phyloP scores from a whole-genome alignment of 1,140 invertebrate species.

The Cataglyphis hispanica region DNA sequence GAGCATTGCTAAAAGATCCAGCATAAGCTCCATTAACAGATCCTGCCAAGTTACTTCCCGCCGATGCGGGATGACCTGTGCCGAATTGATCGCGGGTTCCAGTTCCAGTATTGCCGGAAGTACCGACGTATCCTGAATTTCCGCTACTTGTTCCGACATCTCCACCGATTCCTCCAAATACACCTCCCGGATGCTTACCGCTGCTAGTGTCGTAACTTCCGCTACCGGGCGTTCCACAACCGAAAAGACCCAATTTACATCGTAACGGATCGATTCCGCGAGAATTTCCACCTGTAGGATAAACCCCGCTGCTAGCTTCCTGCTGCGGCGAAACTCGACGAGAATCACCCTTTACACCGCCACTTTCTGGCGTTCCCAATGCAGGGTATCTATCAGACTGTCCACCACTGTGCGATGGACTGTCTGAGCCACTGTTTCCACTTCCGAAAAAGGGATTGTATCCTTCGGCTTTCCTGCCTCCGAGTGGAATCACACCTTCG shows the following conservation, averaged over 20 bases:
- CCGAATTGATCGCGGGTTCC: no score
- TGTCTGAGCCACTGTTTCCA: neutral
- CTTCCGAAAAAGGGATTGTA: constrained; percentile 22
- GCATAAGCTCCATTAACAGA: constrained; percentile 10
- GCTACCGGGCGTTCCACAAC: neutral
- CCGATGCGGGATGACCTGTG: neutral
- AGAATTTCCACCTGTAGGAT: neutral
- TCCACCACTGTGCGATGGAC: neutral
- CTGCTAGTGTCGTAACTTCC: neutral
- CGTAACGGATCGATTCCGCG: neutral
- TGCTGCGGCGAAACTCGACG: neutral
- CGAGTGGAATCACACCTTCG: neutral
- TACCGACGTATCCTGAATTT: neutral
- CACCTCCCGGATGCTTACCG: neutral
- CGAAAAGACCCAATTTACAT: constrained; percentile 18
- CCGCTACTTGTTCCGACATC: constrained; percentile 6
- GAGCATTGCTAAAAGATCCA: constrained; percentile 40
- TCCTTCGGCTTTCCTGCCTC: constrained; percentile 11
- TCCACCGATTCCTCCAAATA: constrained; percentile 2
- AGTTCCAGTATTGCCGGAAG: neutral
- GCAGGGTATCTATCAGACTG: neutral
- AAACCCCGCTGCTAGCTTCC: neutral
- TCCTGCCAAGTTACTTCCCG: constrained; percentile 11
- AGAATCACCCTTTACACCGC: neutral
- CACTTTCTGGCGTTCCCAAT: neutral